phyloP scores from a whole-genome alignment of 2,797 vertebrate species.

The Tauraco hartlaubi region DNA sequence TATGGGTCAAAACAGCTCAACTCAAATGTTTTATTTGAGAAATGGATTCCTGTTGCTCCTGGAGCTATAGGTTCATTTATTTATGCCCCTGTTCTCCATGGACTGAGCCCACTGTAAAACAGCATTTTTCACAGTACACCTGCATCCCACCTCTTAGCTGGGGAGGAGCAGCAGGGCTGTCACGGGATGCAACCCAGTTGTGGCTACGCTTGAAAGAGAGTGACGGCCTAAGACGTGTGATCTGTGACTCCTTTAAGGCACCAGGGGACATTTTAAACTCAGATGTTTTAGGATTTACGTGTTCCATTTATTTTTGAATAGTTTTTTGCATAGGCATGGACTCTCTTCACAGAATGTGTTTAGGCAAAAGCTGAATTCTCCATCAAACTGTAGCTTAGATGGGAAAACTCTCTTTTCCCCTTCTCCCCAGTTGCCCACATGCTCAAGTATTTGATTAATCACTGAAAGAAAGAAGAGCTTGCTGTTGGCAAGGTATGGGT shows the following conservation, averaged over 20 bases:
- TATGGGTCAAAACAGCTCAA: not conserved
- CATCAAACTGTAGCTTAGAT: not conserved
- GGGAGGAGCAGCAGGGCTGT: not conserved
- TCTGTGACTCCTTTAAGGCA: not conserved
- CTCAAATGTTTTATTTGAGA: not conserved
- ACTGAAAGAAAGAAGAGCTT: not conserved
- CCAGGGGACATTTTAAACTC: not conserved
- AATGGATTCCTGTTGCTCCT: not conserved
- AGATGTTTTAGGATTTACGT: not conserved
- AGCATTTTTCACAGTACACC: not conserved
- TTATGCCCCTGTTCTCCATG: not conserved
- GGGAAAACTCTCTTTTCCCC: not conserved
- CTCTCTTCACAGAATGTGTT: not conserved
- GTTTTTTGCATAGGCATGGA: not conserved
- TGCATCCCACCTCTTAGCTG: not conserved
- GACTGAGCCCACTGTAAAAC: not conserved
- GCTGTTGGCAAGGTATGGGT: not conserved
- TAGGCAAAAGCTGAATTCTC: not conserved
- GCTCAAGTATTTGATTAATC: not conserved
- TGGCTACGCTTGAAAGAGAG: not conserved
- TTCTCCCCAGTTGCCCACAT: not conserved
- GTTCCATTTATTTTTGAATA: not conserved
- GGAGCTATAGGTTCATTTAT: not conserved
- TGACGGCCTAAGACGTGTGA: not conserved
- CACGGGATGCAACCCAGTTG: not conserved